Evolutionary conservation across 2,797 vertebrate genomes (phyloP).

Genomic region (Muscicapa comitata): DNA sequence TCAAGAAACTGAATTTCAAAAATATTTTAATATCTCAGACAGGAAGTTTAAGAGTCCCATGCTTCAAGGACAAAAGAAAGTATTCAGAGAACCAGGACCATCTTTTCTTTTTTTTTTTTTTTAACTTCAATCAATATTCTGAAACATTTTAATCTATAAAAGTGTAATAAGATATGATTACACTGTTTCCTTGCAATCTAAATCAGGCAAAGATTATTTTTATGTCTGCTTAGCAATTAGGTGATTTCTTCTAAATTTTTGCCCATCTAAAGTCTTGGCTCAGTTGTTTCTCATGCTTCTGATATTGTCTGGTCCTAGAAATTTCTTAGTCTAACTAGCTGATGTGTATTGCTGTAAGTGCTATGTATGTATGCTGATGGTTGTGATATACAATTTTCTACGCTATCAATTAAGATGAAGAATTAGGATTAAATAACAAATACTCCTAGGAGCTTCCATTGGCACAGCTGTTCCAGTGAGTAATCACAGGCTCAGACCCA

Average conservation of each 20-base stretch:
- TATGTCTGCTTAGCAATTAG: neutral
- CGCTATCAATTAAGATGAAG: neutral
- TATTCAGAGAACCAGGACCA: neutral
- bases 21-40: neutral
- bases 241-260: neutral
- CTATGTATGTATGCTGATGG: accelerated
- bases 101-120: neutral
- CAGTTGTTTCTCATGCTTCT: neutral
- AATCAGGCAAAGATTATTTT: neutral
- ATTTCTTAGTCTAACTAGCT: neutral
- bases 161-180: neutral
- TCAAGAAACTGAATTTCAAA: neutral
- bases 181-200: neutral
- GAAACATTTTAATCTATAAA: constrained; percentile 4
- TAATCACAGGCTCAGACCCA: neutral
- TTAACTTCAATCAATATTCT: neutral
- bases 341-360: neutral
- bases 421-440: neutral
- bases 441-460: neutral
- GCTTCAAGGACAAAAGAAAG: neutral
- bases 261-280: neutral
- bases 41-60: neutral
- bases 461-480: neutral
- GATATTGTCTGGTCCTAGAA: neutral
- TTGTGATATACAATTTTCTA: neutral